Percentiles rank a stretch among this genome's conserved stretches.
Evolutionary conservation across 2,797 vertebrate species (phyloP).

Genomic region (Etheostoma perlongum): DNA sequence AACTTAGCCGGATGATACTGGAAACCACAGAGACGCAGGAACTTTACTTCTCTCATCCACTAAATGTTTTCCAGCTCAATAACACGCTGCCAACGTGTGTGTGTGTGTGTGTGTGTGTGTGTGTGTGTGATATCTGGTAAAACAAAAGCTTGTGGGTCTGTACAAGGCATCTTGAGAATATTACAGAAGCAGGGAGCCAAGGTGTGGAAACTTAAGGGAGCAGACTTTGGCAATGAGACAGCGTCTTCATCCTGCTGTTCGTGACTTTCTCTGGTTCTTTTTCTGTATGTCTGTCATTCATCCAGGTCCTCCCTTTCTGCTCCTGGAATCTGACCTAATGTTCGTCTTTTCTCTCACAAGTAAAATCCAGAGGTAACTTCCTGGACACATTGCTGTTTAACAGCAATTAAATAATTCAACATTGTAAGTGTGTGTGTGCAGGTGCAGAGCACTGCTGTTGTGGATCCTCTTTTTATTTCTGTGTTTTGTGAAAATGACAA

Average conservation of each 20-base stretch:
- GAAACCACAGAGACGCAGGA: not conserved
- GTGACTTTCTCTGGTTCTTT: slow-evolving; percentile 31
- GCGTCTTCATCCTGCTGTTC: slow-evolving; percentile 33
- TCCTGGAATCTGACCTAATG: slow-evolving; percentile 44
- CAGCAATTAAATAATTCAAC: slow-evolving; percentile 47
- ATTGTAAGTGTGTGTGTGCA: slow-evolving; percentile 29
- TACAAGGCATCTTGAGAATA: slow-evolving; percentile 52
- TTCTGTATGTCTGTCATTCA: slow-evolving; percentile 45
- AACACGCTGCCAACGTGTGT: slow-evolving; percentile 29
- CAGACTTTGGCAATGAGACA: slow-evolving; percentile 32
- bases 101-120: too few relatives aligned
- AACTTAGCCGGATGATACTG: slow-evolving; percentile 30
- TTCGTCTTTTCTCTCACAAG: slow-evolving; percentile 26
- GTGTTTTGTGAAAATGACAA: slow-evolving; percentile 41
- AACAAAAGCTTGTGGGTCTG: slow-evolving; percentile 33
- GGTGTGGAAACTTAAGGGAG: slow-evolving; percentile 45
- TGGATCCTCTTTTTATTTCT: slow-evolving; percentile 28
- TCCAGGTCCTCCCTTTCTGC: slow-evolving; percentile 36
- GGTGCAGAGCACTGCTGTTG: slow-evolving; percentile 54
- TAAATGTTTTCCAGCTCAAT: slow-evolving; percentile 24
- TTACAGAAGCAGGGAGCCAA: slow-evolving; percentile 46
- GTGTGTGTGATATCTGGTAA: not conserved
- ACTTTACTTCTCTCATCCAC: slow-evolving; percentile 12
- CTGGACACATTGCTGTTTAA: slow-evolving; percentile 37
- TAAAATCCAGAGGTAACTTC: slow-evolving; percentile 48